Conservation (phyloP, 2,113 vertebrate species). For the Perca fluviatilis region DNA sequence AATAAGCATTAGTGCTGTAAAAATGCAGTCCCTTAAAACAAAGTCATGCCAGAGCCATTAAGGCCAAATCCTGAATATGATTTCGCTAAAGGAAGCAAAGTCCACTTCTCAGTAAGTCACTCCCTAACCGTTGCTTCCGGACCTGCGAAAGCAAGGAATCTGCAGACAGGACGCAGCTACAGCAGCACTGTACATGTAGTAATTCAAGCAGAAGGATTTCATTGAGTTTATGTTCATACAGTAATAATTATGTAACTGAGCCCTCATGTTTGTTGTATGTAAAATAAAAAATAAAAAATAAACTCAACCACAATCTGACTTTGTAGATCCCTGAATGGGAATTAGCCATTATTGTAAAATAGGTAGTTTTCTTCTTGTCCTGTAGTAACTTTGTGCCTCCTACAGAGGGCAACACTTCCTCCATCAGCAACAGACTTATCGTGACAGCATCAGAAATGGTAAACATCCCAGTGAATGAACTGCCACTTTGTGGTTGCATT, state of each 20-base stretch:
- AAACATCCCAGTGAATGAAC: slow-evolving; percentile 39
- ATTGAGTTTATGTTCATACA: background rate
- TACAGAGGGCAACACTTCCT: slow-evolving; percentile 60
- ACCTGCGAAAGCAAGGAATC: slow-evolving; percentile 3
- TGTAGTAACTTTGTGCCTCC: slow-evolving; percentile 39
- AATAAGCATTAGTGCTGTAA: background rate
- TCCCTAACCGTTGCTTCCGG: slow-evolving; percentile 20
- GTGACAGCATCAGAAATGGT: slow-evolving; percentile 30
- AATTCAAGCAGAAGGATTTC: background rate
- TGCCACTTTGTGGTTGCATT: slow-evolving; percentile 3
- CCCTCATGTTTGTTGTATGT: background rate
- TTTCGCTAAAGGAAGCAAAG: slow-evolving; percentile 32
- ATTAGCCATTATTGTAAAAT: background rate
- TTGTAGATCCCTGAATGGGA: background rate
- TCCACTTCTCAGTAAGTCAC: slow-evolving; percentile 2
- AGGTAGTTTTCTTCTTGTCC: background rate
- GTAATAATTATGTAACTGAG: background rate
- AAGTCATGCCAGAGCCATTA: background rate
- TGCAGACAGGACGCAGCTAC: background rate
- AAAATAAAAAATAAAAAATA: too few species aligned
- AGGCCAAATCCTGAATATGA: slow-evolving; percentile 25
- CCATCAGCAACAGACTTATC: slow-evolving; percentile 17
- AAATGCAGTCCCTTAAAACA: background rate
- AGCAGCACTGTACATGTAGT: background rate
- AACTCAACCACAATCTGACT: background rate